These are phyloP conservation scores for Mola mola DNA, from an alignment of 2,113 vertebrate genomes.

Conservation along the genomic window DNA sequence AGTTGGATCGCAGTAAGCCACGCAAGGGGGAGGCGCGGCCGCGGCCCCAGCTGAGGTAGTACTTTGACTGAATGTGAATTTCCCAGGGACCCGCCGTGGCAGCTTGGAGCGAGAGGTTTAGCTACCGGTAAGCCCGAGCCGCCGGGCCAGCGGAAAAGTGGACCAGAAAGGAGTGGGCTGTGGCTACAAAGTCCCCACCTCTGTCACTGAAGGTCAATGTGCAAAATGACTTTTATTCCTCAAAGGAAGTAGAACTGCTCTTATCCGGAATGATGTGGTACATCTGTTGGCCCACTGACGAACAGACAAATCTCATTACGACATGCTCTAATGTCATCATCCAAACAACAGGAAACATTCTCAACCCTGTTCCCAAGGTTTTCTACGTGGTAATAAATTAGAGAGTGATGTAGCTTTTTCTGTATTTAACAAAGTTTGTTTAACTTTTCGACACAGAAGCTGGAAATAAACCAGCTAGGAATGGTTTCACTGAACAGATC, in stretches of 20 bases:
- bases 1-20: constrained; percentile 67
- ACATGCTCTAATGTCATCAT: constrained; percentile 74
- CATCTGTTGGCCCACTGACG: constrained; percentile 47
- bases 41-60: constrained; percentile 81
- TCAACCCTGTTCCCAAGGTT: constrained; percentile 70
- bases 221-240: constrained; percentile 69
- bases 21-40: constrained; percentile 54
- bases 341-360: constrained; percentile 64
- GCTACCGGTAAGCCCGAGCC: constrained; percentile 70
- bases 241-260: constrained; percentile 58
- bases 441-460: constrained; percentile 27
- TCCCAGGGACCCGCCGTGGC: constrained; percentile 63
- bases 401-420: constrained; percentile 51
- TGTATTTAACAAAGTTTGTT: constrained; percentile 52
- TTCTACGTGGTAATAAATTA: constrained; percentile 70
- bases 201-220: constrained; percentile 73
- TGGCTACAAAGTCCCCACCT: constrained; percentile 60
- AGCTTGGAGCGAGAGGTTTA: constrained; percentile 69
- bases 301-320: constrained; percentile 77
- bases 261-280: constrained; percentile 52
- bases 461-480: constrained; percentile 41
- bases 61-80: constrained; percentile 70
- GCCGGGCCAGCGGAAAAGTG: constrained; percentile 60
- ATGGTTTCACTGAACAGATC: constrained; percentile 55
- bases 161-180: constrained; percentile 51